phyloP scores from a whole-genome alignment of 2,888 invertebrate genomes.

The Torymus tubicola region DNA sequence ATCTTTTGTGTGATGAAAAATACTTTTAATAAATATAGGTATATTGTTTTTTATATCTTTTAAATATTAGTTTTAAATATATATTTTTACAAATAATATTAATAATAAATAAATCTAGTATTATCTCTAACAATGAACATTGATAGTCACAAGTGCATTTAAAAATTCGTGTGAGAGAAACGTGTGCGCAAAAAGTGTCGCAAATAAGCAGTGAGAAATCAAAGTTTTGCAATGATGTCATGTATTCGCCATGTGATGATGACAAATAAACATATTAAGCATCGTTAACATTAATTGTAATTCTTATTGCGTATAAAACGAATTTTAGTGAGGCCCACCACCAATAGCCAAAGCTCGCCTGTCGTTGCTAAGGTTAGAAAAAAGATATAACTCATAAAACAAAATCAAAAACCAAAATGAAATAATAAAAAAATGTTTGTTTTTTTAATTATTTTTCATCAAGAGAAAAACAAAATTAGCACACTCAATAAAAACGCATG shows the following conservation, averaged over 20 bases:
- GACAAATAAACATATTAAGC: constrained; percentile 42
- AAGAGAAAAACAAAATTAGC: constrained; percentile 37
- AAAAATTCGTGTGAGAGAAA: too few species aligned
- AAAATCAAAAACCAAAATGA: constrained; percentile 51
- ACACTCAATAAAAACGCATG: constrained; percentile 52
- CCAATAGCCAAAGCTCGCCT: constrained; percentile 57
- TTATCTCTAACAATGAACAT: too few species aligned
- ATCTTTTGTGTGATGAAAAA: neutral
- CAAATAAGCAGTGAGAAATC: constrained; percentile 44
- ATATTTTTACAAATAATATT: too few species aligned
- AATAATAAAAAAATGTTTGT: constrained; percentile 47
- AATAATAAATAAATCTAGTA: too few species aligned
- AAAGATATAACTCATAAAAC: constrained; percentile 5
- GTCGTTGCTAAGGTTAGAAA: constrained; percentile 50
- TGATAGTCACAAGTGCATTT: too few species aligned
- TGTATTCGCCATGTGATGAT: constrained; percentile 32
- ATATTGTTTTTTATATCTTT: too few species aligned
- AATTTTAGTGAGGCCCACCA: constrained; percentile 56
- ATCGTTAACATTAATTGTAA: constrained; percentile 13
- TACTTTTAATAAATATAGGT: neutral
- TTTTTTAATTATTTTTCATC: constrained; percentile 12
- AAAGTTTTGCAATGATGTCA: constrained; percentile 24
- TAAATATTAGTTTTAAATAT: too few species aligned
- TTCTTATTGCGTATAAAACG: constrained; percentile 41
- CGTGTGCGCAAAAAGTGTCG: neutral